A percentile compares a stretch with the other conserved stretches of the same genome.
phyloP scores from a whole-genome alignment of 2,888 invertebrate species.

The Schizaphis graminum region DNA sequence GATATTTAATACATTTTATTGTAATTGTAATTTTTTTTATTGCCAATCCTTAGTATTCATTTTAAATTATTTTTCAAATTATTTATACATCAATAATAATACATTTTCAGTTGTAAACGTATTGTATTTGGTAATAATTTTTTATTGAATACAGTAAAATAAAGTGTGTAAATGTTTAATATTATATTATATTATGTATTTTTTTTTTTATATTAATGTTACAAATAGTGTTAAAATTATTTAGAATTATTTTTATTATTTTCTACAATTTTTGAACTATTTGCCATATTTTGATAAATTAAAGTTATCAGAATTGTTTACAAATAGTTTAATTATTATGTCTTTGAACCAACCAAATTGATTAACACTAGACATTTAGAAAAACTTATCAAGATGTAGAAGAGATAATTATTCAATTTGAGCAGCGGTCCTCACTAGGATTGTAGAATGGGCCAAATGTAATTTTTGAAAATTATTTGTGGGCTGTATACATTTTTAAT shows the following conservation, averaged over 20 bases:
- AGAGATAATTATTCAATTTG: too few species aligned
- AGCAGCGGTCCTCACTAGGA: too few species aligned
- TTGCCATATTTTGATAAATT: neutral
- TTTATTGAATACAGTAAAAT: neutral
- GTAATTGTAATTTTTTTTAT: neutral
- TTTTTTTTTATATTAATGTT: neutral
- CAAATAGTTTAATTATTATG: neutral
- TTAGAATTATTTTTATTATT: neutral
- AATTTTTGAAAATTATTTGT: too few species aligned
- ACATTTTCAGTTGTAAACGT: neutral
- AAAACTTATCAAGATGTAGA: too few species aligned
- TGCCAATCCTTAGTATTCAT: neutral
- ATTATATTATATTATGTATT: neutral
- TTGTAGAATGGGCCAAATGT: too few species aligned
- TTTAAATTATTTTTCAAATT: neutral
- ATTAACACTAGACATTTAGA: too few species aligned
- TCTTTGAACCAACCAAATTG: neutral
- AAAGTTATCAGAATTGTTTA: neutral
- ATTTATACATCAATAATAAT: neutral
- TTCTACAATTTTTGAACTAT: neutral
- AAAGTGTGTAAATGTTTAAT: neutral
- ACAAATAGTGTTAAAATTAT: neutral
- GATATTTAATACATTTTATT: slow-evolving; percentile 29
- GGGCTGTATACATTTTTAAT: too few species aligned
- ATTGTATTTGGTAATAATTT: neutral